phyloP scores from a whole-genome alignment of 1,140 invertebrate genomes.

The Drosophila aff. region DNA sequence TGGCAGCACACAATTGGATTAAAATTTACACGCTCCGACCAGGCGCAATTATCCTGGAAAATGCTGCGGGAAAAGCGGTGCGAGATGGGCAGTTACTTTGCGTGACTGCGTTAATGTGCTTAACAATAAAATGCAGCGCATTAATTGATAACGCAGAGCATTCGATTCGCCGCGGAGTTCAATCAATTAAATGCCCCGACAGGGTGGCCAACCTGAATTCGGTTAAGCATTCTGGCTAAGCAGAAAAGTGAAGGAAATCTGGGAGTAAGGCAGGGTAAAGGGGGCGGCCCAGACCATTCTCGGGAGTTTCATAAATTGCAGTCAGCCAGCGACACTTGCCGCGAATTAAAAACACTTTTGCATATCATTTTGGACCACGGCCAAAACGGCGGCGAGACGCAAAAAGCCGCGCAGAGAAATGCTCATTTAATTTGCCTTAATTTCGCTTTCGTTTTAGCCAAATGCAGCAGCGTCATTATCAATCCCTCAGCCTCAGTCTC shows the following conservation, averaged over 20 bases:
- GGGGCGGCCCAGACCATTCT: slow-evolving; percentile 23
- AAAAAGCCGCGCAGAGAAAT: slow-evolving; percentile 18
- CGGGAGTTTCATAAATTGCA: slow-evolving; percentile 51
- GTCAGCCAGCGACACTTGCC: slow-evolving; percentile 50
- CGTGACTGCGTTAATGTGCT: slow-evolving; percentile 82
- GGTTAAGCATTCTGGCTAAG: slow-evolving; percentile 45
- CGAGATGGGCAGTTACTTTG: slow-evolving; percentile 41
- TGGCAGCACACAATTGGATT: slow-evolving; percentile 82
- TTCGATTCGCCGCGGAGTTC: slow-evolving; percentile 50
- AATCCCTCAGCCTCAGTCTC: slow-evolving; percentile 26
- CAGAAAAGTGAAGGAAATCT: neutral
- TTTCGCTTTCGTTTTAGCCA: slow-evolving; percentile 72
- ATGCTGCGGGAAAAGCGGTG: neutral
- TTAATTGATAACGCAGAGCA: slow-evolving; percentile 74
- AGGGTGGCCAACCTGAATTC: slow-evolving; percentile 47
- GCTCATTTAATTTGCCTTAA: slow-evolving; percentile 72
- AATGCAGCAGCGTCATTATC: slow-evolving; percentile 57
- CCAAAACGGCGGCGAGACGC: slow-evolving; percentile 45
- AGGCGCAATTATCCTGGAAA: slow-evolving; percentile 73
- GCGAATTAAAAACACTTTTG: slow-evolving; percentile 78
- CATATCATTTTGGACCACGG: slow-evolving; percentile 71
- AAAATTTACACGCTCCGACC: slow-evolving; percentile 80
- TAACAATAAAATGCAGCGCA: slow-evolving; percentile 82
- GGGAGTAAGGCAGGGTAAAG: neutral
- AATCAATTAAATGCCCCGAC: slow-evolving; percentile 44